Percentiles rank a stretch among this genome's conserved stretches.
phyloP scores from a whole-genome alignment of 1,140 invertebrate genomes.

The Gerris buenoi region DNA sequence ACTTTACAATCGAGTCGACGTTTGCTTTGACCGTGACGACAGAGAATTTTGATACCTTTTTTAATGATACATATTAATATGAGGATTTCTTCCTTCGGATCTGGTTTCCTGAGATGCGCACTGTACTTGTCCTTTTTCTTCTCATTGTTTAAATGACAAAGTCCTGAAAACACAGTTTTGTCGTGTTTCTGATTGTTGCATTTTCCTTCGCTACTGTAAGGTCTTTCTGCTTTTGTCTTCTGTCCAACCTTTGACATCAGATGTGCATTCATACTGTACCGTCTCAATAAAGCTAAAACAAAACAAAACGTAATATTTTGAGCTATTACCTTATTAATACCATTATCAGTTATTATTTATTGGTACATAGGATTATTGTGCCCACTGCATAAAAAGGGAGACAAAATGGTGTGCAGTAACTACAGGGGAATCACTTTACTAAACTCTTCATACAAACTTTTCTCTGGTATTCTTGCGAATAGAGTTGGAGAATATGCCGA shows the following conservation, averaged over 20 bases:
- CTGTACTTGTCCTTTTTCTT: background rate
- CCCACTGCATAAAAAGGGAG: too few relatives aligned
- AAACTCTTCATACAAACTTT: too few relatives aligned
- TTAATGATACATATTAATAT: background rate
- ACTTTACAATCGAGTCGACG: background rate
- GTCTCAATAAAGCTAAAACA: too few relatives aligned
- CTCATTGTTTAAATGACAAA: background rate
- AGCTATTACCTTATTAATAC: too few relatives aligned
- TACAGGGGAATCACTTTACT: too few relatives aligned
- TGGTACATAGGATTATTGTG: too few relatives aligned
- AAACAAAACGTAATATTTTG: too few relatives aligned
- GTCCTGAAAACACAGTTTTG: background rate
- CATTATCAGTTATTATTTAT: too few relatives aligned
- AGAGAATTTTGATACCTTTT: background rate
- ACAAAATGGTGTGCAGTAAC: too few relatives aligned
- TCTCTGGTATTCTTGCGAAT: too few relatives aligned
- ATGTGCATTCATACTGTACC: background rate
- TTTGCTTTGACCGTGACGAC: background rate
- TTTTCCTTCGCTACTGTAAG: background rate
- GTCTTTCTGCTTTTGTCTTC: background rate
- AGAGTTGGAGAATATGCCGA: too few relatives aligned
- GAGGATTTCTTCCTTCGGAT: background rate
- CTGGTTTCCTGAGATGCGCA: background rate
- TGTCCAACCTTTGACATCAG: background rate
- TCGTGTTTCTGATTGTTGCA: background rate